Conservation (phyloP, 2,888 invertebrate species). For the Argyresthia albistria region DNA sequence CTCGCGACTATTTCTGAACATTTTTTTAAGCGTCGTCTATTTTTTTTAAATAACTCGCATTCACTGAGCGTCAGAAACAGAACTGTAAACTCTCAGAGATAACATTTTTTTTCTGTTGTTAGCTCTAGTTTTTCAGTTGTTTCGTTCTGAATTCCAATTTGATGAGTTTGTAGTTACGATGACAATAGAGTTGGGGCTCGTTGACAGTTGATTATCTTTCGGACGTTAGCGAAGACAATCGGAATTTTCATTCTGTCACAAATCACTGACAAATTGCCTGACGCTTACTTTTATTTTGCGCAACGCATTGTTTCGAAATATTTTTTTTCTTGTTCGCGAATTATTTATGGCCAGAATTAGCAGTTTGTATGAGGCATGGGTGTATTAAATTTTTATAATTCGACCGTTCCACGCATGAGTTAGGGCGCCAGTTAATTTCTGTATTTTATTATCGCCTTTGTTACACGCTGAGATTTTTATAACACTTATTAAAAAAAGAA, state of each 20-base stretch:
- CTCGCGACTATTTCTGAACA: slow-evolving; percentile 35
- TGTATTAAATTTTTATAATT: slow-evolving; percentile 46
- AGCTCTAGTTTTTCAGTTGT: slow-evolving; percentile 14
- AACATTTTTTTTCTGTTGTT: slow-evolving; percentile 19
- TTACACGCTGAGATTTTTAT: slow-evolving; percentile 23
- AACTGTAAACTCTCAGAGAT: slow-evolving; percentile 10
- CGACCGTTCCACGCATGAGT: slow-evolving; percentile 29
- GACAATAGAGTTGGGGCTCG: slow-evolving; percentile 48
- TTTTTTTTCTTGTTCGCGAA: slow-evolving; percentile 16
- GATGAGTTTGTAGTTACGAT: slow-evolving; percentile 39
- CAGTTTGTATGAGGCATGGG: slow-evolving; percentile 42
- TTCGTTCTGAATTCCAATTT: slow-evolving; percentile 13
- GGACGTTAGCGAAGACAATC: slow-evolving; percentile 35
- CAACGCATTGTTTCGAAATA: slow-evolving; percentile 23
- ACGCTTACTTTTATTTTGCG: slow-evolving; percentile 27
- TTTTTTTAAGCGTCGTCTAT: slow-evolving; percentile 24
- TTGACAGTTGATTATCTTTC: slow-evolving; percentile 54
- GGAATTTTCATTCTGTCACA: slow-evolving; percentile 32
- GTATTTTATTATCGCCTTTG: slow-evolving; percentile 60
- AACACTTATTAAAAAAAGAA: neutral
- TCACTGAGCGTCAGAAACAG: slow-evolving; percentile 5
- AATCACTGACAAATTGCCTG: slow-evolving; percentile 55
- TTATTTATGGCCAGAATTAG: slow-evolving; percentile 37
- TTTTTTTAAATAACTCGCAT: slow-evolving; percentile 27
- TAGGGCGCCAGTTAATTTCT: slow-evolving; percentile 43